A percentile compares a stretch with the other conserved stretches of the same genome.
Conservation (phyloP, 2,888 invertebrate species). For the Sarcophaga rosellei region DNA sequence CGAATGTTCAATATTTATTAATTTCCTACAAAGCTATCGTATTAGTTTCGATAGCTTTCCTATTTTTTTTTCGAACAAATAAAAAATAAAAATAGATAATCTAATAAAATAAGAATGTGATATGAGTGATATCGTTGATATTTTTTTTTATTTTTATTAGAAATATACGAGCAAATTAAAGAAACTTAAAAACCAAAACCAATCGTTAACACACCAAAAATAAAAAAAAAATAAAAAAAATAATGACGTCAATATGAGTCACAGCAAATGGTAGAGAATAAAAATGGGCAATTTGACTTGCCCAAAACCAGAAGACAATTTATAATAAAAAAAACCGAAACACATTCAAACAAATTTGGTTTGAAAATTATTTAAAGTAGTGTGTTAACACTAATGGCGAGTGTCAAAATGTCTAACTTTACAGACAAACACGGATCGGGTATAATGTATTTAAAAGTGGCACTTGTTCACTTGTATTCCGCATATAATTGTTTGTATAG, state of each 20-base stretch:
- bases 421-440: conserved; percentile 74
- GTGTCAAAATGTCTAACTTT: background rate
- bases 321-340: background rate
- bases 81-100: too few species aligned
- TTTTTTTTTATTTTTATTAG: conserved; percentile 1
- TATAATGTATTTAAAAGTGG: conserved; percentile 3
- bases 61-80: too few species aligned
- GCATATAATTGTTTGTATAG: too few species aligned
- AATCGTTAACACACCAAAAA: too few species aligned
- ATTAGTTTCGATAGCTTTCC: too few species aligned
- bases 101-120: too few species aligned
- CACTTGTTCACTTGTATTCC: background rate
- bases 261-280: background rate
- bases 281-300: conserved; percentile 1
- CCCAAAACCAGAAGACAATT: background rate
- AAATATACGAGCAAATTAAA: background rate
- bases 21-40: too few species aligned
- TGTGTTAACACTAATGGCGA: background rate
- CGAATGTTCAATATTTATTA: too few species aligned
- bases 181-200: too few species aligned
- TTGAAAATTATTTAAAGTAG: background rate
- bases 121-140: too few species aligned
- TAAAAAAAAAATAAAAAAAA: background rate
- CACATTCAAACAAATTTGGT: background rate
- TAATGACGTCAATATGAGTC: conserved; percentile 39